Evolutionary conservation across 37 sponge, comb jelly and placozoan species (phyloP), one percentile per base, ranked within the genome.

Genomic region (Agelas oroides): DNA sequence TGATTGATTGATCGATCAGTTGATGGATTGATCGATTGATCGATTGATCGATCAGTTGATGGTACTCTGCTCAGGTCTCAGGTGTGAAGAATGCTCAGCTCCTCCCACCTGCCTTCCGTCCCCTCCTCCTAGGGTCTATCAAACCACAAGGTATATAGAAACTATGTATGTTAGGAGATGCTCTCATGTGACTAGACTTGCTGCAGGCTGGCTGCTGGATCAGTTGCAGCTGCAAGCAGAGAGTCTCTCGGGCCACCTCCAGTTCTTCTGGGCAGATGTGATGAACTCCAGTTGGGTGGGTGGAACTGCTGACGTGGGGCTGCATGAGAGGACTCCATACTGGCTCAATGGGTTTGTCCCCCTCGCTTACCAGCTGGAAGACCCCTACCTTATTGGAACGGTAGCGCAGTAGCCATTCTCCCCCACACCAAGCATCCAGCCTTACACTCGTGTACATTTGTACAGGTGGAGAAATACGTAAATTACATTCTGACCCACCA

Each of bases 331-430:
- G 59, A 79, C 89, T n/a, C 93, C 93, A 0, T 92, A 92, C 71
- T 92, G 93, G 93, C 77, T 92, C 18, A 88, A 92, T 65, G 93
- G 93, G n/a, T 88, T 92, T 75, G 77, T 92, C 17, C 89, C 93
- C 27, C 79, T 92, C 16, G 88, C 93, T 18, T 92, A 81, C 64
- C 93, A 92, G 82, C 77, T 92, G 59, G 56, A 92, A 0, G 70
- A 92, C 40, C 67, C 33, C 23, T 23, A 27, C 17, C 65, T 86
- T 16, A 74, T 81, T 13, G 63, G 34, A 2, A 74, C 36, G 39
- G 86, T 86, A 41, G 28, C 8, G 46, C 8, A 46, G 63, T n/a
- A 20, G 13, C n/a, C 25, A 14, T 25, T 14, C 5, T 61, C 14
- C 27, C 25, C 62, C n/a, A 14, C 27, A 2, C 62, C 46, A 12